A percentile compares a stretch with the other conserved stretches of the same genome.
These are phyloP conservation scores for Danio tinwini DNA, from an alignment of 2,797 vertebrate genomes.

Conservation along the genomic window DNA sequence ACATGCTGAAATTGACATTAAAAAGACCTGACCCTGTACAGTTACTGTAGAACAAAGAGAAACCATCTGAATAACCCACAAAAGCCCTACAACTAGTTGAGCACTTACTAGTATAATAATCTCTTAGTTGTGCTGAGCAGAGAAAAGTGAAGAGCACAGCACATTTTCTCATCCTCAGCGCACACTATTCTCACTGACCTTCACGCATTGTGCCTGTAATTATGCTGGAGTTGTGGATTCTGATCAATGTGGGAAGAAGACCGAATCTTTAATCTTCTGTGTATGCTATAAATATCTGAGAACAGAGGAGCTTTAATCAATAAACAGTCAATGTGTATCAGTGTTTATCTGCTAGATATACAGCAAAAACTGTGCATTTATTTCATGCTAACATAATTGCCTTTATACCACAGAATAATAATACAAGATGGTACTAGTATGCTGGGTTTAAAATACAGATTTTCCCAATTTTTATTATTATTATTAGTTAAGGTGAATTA, in stretches of 20 bases:
- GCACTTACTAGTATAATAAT: slow-evolving; percentile 19
- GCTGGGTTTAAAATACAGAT: no score
- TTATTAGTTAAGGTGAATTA: no score
- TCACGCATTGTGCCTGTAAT: slow-evolving; percentile 92
- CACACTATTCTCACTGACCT: slow-evolving; percentile 81
- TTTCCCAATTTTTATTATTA: no score
- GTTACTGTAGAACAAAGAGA: neutral
- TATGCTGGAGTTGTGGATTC: slow-evolving; percentile 89
- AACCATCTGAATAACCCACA: slow-evolving; percentile 19
- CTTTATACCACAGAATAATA: neutral
- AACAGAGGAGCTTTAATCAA: slow-evolving; percentile 89
- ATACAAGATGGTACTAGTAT: neutral
- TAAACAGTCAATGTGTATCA: slow-evolving; percentile 80
- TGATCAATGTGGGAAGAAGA: slow-evolving; percentile 88
- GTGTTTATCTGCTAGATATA: slow-evolving; percentile 77
- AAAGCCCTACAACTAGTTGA: neutral
- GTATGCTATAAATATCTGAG: slow-evolving; percentile 90
- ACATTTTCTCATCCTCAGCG: neutral
- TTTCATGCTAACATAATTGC: slow-evolving; percentile 68
- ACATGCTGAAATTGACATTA: neutral
- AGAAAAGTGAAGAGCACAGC: slow-evolving; percentile 14
- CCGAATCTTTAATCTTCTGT: slow-evolving; percentile 90
- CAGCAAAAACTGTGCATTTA: slow-evolving; percentile 65
- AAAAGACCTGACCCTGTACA: neutral
- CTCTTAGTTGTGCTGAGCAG: slow-evolving; percentile 12